Conservation (phyloP, 2,113 vertebrate genomes). For the Malurus melanocephalus region DNA sequence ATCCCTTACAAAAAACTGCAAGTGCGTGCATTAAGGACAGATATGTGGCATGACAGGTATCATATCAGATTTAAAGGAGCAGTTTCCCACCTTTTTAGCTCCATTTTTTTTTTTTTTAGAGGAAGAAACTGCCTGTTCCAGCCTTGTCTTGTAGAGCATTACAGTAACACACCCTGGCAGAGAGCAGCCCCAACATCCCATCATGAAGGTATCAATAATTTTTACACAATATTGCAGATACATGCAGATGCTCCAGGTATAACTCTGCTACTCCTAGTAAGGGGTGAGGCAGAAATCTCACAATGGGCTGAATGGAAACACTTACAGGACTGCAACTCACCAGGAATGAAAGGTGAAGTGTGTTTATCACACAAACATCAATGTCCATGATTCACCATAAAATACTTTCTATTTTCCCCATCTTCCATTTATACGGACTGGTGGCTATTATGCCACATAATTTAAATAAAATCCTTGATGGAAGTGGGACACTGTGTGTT, state of each 20-base stretch:
- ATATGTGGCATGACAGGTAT: rapidly evolving
- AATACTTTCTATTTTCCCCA: neutral
- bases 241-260: neutral
- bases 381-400: neutral
- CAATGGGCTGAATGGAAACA: neutral
- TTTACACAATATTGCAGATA: neutral
- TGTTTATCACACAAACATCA: neutral
- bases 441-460: neutral
- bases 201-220: neutral
- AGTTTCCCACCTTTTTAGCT: neutral
- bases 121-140: neutral
- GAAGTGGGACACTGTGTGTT: neutral
- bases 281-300: neutral
- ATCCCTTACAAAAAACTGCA: neutral
- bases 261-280: neutral
- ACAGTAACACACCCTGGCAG: neutral
- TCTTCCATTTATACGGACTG: neutral
- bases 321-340: neutral
- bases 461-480: neutral
- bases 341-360: neutral
- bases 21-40: neutral
- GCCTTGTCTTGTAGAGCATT: neutral
- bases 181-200: neutral
- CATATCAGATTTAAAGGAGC: neutral
- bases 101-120: neutral